phyloP scores from a whole-genome alignment of 2,113 vertebrate genomes.

The Murina feae region DNA sequence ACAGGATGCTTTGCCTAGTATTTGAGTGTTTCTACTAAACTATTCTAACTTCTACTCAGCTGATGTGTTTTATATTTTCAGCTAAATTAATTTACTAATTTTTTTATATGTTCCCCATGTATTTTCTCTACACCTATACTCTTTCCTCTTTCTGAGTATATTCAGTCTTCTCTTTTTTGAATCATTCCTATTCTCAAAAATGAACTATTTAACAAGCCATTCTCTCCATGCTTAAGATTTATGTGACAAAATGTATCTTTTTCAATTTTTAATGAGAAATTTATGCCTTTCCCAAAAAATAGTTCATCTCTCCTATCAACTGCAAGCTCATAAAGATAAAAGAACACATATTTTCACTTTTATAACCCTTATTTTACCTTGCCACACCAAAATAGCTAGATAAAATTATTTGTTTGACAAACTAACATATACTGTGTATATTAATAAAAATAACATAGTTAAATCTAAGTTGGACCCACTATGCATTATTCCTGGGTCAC shows the following conservation, averaged over 20 bases:
- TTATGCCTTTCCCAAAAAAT: background rate
- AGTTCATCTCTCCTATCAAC: background rate
- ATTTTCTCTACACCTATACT: background rate
- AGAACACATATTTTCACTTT: background rate
- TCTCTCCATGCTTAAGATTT: background rate
- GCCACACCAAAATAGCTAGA: background rate
- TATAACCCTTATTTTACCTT: background rate
- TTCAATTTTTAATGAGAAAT: background rate
- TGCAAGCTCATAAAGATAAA: background rate
- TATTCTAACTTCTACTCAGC: background rate
- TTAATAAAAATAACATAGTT: background rate
- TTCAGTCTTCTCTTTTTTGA: background rate
- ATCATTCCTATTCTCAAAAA: background rate
- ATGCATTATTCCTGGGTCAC: background rate
- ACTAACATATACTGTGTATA: background rate
- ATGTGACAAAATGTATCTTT: background rate
- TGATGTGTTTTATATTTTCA: background rate
- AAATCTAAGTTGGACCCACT: background rate
- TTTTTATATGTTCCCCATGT: background rate
- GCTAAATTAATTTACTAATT: background rate
- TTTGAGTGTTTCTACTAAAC: background rate
- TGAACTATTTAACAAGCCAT: background rate
- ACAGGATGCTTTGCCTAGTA: background rate
- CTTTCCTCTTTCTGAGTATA: background rate
- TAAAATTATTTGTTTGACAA: background rate